phyloP scores from a whole-genome alignment of 2,113 vertebrate species.

The Mus spicilegus region DNA sequence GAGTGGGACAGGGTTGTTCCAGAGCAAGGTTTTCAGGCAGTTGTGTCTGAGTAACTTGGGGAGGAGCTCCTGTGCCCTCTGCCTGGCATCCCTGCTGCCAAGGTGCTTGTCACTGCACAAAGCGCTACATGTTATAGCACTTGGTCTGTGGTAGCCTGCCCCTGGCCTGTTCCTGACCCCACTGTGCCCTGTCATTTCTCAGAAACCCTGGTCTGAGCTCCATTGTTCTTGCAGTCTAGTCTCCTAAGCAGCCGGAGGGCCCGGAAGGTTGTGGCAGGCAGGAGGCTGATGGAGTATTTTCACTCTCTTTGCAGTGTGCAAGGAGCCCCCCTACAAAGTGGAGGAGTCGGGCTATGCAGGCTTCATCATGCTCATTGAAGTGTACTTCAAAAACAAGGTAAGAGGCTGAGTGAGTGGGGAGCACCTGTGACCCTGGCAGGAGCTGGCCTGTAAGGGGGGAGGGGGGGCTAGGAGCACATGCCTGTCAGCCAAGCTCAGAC shows the following conservation, averaged over 20 bases:
- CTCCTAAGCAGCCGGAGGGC: not conserved
- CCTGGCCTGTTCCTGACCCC: not conserved
- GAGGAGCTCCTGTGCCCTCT: not conserved
- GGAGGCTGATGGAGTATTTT: slow-evolving; percentile 41
- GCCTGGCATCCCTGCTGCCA: not conserved
- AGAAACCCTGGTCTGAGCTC: not conserved
- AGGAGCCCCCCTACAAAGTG: slow-evolving; percentile 99
- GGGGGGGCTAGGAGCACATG: not conserved
- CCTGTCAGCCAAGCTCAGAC: not conserved
- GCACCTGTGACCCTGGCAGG: not conserved
- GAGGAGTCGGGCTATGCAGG: slow-evolving; percentile 99
- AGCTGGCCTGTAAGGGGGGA: too few relatives aligned
- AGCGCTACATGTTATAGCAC: not conserved
- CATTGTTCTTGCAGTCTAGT: not conserved
- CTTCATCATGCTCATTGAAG: slow-evolving; percentile 99
- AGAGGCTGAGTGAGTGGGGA: not conserved
- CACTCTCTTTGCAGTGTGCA: slow-evolving; percentile 92
- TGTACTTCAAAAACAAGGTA: slow-evolving; percentile 99
- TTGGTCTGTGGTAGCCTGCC: not conserved
- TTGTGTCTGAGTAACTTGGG: not conserved
- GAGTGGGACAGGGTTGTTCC: not conserved
- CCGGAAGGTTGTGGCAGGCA: not conserved
- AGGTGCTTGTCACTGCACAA: not conserved
- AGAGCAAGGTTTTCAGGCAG: not conserved
- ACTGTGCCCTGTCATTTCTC: not conserved